phyloP scores from a whole-genome alignment of 2,113 vertebrate genomes.

The Epinephelus lanceolatus region DNA sequence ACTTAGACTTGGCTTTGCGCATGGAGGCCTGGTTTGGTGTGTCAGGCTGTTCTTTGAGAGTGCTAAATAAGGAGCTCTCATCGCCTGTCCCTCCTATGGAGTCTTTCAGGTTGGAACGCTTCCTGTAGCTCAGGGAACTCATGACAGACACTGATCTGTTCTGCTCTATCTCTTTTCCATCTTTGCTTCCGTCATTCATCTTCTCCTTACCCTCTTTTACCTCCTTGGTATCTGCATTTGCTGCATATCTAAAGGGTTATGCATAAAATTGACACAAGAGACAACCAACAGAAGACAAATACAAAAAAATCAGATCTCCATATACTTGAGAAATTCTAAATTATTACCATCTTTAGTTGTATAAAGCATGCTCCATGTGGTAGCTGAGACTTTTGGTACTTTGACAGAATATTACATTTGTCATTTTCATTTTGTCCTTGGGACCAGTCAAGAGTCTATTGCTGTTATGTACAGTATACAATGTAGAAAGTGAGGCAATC shows the following conservation, averaged over 20 bases:
- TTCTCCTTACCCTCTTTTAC: conserved; percentile 81
- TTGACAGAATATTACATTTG: conserved; percentile 3
- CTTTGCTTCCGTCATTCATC: conserved; percentile 75
- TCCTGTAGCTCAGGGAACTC: conserved; percentile 98
- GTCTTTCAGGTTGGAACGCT: conserved; percentile 92
- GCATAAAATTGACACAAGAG: conserved; percentile 28
- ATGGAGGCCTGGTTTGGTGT: conserved; percentile 86
- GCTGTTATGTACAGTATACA: conserved; percentile 62
- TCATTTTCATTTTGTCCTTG: conserved; percentile 71
- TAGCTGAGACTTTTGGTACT: conserved; percentile 24
- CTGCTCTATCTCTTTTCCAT: conserved; percentile 86
- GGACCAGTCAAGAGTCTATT: conserved; percentile 38
- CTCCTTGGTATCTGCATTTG: conserved; percentile 79
- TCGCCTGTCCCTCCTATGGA: conserved; percentile 93
- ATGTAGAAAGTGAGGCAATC: conserved; percentile 67
- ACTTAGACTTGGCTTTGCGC: conserved; percentile 83
- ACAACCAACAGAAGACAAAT: conserved; percentile 44
- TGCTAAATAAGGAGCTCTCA: conserved; percentile 90
- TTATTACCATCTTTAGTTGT: neutral
- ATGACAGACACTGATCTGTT: conserved; percentile 88
- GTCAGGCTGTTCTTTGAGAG: conserved; percentile 89
- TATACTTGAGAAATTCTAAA: neutral
- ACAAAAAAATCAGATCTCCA: conserved; percentile 11
- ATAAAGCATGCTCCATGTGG: neutral
- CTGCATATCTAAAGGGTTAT: conserved; percentile 81